Conservation (phyloP, 2,113 vertebrate species). For the Gnathonemus echidnorhynchus region DNA sequence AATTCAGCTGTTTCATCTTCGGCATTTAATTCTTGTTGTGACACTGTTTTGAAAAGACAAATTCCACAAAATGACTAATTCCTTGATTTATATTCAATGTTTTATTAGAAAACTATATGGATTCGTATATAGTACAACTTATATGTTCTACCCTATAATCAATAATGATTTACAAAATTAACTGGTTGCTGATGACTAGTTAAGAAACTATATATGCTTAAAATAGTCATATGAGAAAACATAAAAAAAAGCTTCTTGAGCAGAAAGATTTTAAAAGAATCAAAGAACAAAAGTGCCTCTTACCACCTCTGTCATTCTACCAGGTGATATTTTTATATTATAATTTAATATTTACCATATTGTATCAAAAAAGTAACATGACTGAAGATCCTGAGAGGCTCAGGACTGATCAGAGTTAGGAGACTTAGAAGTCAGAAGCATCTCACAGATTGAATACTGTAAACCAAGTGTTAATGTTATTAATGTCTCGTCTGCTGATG, state of each 20-base stretch:
- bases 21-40: not conserved
- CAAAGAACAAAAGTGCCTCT: not conserved
- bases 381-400: not conserved
- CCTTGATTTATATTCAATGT: not conserved
- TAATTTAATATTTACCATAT: not conserved
- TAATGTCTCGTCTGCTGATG: not conserved
- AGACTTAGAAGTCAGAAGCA: not conserved
- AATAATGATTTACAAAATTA: not conserved
- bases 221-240: not conserved
- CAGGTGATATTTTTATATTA: not conserved
- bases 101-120: not conserved
- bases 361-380: not conserved
- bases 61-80: not conserved
- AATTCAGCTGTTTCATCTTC: not conserved
- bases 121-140: not conserved
- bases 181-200: not conserved
- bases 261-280: not conserved
- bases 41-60: not conserved
- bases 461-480: not conserved
- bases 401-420: not conserved
- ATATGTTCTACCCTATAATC: not conserved
- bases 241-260: not conserved
- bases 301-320: not conserved
- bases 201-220: not conserved
- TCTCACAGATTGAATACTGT: not conserved